Evolutionary conservation across 2,888 invertebrate genomes (phyloP).

Genomic region (Mesoligia furuncula): DNA sequence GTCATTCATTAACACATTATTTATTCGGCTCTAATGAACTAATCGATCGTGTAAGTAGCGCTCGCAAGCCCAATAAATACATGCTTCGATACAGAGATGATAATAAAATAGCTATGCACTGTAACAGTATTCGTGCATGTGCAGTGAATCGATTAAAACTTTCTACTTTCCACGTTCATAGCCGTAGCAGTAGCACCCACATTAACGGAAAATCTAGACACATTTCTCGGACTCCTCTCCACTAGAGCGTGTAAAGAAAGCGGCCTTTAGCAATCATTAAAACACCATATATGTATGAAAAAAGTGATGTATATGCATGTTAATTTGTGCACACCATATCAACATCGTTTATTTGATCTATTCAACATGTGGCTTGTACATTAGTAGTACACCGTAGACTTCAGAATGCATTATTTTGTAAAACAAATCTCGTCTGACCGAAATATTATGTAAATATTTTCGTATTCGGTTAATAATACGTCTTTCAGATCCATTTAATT

Average conservation of each 20-base stretch:
- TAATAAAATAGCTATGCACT: constrained; percentile 73
- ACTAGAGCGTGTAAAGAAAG: constrained; percentile 88
- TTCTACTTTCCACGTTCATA: constrained; percentile 88
- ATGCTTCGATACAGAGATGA: constrained; percentile 75
- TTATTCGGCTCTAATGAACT: constrained; percentile 64
- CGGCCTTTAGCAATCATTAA: constrained; percentile 78
- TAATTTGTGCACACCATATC: constrained; percentile 41
- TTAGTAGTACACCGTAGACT: background rate
- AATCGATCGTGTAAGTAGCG: constrained; percentile 61
- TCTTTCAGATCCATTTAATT: background rate
- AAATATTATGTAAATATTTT: background rate
- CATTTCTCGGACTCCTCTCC: constrained; percentile 85
- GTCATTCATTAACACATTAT: constrained; percentile 67
- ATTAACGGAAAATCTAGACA: constrained; percentile 88
- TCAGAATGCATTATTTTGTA: background rate
- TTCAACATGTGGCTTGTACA: constrained; percentile 8
- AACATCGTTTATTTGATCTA: constrained; percentile 27
- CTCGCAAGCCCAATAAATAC: constrained; percentile 68
- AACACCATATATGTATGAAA: constrained; percentile 65
- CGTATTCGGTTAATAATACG: background rate
- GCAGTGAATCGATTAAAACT: constrained; percentile 88
- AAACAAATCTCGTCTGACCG: background rate
- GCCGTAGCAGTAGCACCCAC: constrained; percentile 81
- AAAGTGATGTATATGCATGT: constrained; percentile 52
- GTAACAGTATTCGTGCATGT: constrained; percentile 85